phyloP scores from a whole-genome alignment of 2,888 invertebrate genomes.

The Nomada fucata region DNA sequence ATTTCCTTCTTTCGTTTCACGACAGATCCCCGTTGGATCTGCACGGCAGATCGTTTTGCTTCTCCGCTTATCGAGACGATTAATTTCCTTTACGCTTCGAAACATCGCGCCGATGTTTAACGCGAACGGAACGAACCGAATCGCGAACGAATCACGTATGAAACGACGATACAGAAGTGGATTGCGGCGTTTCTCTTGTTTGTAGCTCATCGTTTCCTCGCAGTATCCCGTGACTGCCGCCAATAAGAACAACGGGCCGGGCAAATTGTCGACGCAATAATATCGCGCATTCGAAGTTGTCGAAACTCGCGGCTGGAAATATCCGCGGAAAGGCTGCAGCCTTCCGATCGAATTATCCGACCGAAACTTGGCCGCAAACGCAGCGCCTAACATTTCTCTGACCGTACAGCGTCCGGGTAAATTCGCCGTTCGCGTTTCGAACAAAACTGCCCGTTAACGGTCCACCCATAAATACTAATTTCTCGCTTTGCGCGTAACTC shows the following conservation, averaged over 20 bases:
- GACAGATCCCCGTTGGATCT: too few relatives aligned
- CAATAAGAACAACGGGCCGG: not conserved
- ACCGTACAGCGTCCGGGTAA: slow-evolving; percentile 70
- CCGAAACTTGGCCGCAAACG: not conserved
- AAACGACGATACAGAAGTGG: too few relatives aligned
- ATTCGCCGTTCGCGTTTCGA: slow-evolving; percentile 67
- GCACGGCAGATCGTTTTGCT: too few relatives aligned
- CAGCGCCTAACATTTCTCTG: not conserved
- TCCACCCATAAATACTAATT: slow-evolving; percentile 54
- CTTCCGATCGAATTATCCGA: not conserved
- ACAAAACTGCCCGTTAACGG: slow-evolving; percentile 44
- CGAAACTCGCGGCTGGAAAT: not conserved
- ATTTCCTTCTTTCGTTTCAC: too few relatives aligned
- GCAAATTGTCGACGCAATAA: not conserved
- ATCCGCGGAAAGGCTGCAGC: not conserved
- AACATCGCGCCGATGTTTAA: not conserved
- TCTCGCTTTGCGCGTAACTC: slow-evolving; percentile 43
- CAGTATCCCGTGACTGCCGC: not conserved
- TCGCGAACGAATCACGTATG: too few relatives aligned
- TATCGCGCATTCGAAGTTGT: not conserved
- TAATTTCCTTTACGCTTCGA: not conserved
- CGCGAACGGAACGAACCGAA: too few relatives aligned
- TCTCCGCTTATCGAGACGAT: not conserved
- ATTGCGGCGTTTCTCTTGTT: too few relatives aligned
- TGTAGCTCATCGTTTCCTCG: too few relatives aligned